phyloP scores from a whole-genome alignment of 2,888 invertebrate species.

The Atrina japonica region DNA sequence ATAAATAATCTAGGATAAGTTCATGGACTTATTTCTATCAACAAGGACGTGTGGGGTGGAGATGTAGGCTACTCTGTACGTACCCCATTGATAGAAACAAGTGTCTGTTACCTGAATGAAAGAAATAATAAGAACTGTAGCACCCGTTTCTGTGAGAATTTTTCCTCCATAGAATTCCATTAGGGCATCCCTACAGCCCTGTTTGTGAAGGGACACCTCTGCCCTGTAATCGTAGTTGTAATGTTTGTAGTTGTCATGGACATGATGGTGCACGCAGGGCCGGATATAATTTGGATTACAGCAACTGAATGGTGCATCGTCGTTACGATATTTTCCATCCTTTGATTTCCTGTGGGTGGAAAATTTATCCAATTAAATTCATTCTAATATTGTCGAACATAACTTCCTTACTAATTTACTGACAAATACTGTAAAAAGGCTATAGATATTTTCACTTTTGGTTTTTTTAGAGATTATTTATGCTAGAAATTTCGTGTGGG shows the following conservation, averaged over 20 bases:
- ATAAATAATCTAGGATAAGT: no score
- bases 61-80: no score
- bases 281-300: constrained; percentile 64
- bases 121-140: constrained; percentile 50
- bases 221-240: constrained; percentile 67
- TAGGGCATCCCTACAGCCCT: constrained; percentile 62
- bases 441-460: no score
- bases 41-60: no score
- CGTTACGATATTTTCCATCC: constrained; percentile 45
- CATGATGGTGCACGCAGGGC: constrained; percentile 74
- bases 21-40: no score
- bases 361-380: no score
- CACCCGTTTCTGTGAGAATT: constrained; percentile 55
- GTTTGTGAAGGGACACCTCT: constrained; percentile 54
- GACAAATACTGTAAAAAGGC: no score
- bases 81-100: no score
- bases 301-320: constrained; percentile 78
- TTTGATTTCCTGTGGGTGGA: constrained; percentile 1
- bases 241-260: constrained; percentile 65
- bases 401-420: no score
- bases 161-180: constrained; percentile 57
- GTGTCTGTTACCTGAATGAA: constrained; percentile 57
- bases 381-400: no score
- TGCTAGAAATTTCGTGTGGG: no score
- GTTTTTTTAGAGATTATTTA: no score